Conservation (phyloP, 2,113 vertebrate genomes). For the Sander vitreus region DNA sequence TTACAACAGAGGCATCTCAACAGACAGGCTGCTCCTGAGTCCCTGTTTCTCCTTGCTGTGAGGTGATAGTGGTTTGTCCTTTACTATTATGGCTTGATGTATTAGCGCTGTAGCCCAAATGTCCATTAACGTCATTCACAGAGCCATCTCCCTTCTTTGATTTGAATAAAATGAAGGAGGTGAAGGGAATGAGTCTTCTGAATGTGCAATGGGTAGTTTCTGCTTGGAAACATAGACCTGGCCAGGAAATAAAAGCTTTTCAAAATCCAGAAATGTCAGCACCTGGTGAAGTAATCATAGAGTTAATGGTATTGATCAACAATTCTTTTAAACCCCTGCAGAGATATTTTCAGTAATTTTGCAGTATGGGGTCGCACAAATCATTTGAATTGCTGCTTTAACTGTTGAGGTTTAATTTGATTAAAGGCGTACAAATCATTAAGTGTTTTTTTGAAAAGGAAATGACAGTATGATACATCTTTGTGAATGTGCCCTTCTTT, state of each 20-base stretch:
- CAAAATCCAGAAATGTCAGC: conserved; percentile 57
- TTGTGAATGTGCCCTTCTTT: conserved; percentile 26
- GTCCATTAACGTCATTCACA: conserved; percentile 28
- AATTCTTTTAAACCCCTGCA: conserved; percentile 50
- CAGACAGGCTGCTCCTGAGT: neutral
- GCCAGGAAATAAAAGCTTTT: conserved; percentile 46
- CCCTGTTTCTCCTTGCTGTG: neutral
- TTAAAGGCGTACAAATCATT: conserved; percentile 44
- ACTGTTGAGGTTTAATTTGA: conserved; percentile 49
- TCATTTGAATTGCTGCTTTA: conserved; percentile 51
- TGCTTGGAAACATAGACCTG: conserved; percentile 10
- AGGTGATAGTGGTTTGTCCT: conserved; percentile 22
- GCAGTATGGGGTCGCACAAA: conserved; percentile 33
- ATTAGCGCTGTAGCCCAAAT: conserved; percentile 29
- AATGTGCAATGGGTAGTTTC: neutral
- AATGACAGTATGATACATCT: conserved; percentile 17
- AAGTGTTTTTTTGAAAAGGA: conserved; percentile 32
- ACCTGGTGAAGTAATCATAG: conserved; percentile 41
- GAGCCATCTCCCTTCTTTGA: conserved; percentile 22
- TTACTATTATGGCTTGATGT: conserved; percentile 16
- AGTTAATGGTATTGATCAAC: conserved; percentile 57
- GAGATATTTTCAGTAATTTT: conserved; percentile 36
- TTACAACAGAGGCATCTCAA: neutral
- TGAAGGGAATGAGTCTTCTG: conserved; percentile 1
- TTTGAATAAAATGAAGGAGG: conserved; percentile 30